Base-by-base conservation (phyloP, 2,888 invertebrate species). In the Norana najaformis region DNA sequence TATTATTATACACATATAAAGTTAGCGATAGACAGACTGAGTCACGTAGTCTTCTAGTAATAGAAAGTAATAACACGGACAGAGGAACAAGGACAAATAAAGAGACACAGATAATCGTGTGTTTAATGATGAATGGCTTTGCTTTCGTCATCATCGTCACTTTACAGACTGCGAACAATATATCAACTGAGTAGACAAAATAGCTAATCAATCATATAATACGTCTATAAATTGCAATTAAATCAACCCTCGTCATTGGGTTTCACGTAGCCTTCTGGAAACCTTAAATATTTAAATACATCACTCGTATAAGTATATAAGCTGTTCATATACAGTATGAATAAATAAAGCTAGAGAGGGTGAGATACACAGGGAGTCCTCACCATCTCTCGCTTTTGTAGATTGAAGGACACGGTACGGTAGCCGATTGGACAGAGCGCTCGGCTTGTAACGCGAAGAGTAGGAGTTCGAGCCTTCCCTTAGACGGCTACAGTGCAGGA, bases 1-100 rank as follows among this genome's bases (percentile, higher is more conserved):
- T 23, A 89, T 89, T 6, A 89, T 8, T 23, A 89, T 37, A 3
- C 88, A 36, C 37, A 89, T 37, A n/a, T n/a, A n/a, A n/a, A n/a
- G n/a, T n/a, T n/a, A n/a, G n/a, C n/a, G n/a, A n/a, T n/a, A n/a
- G n/a, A n/a, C n/a, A n/a, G n/a, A n/a, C n/a, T n/a, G n/a, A n/a
- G n/a, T n/a, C n/a, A n/a, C n/a, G n/a, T n/a, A n/a, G n/a, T n/a
- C n/a, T n/a, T n/a, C n/a, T n/a, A n/a, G n/a, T n/a, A n/a, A n/a
- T n/a, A n/a, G n/a, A n/a, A n/a, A 41, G 13, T 41, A 41, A 41
- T 41, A 16, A 69, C 8, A 69, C 4, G 30, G n/a, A 69, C 1
- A 16, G 8, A 69, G 30, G 69, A 5, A 69, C 11, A 16, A n/a
- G n/a, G 47, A 47, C 47, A 47, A 47, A 6, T 20, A 47, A 47